Base-by-base conservation (phyloP, 1,140 invertebrate genomes). In the Sycophaga agraensis region DNA sequence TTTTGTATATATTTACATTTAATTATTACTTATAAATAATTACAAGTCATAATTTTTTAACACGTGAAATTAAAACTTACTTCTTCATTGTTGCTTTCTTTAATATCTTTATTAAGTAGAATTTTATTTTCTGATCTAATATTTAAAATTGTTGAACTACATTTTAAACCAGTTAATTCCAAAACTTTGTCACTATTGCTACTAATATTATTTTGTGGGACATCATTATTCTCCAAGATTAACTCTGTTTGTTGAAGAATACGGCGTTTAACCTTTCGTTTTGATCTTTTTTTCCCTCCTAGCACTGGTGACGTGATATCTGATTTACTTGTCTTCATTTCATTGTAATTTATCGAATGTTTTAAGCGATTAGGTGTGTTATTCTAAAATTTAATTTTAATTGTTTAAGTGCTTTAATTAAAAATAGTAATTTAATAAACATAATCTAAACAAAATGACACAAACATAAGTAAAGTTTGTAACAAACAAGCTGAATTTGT, bases 241-340 rank as follows among this genome's bases (percentile, higher is more conserved):
- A 22, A 17, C 16, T 12, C 54, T 24, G 49, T 4, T 50, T 65
- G 43, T 59, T 66, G 68, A n/a, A 75, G 68, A 59, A 77, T 73
- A 49, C 66, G 60, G 17, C 72, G 66, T 56, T 73, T 74, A 0
- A 66, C 60, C 16, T 58, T 40, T 46, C 50, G 39, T 51, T 61
- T 58, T 14, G 28, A 55, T 58, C 58, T 70, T 51, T 63, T 71
- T 8, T 24, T 68, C 0, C 62, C 39, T 31, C 49, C 63, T 19
- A 72, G 53, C 35, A 75, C 37, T 26, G 73, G 75, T 50, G 75
- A 74, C 24, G 24, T 53, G 40, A 26, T 51, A 43, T 63, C 17
- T 12, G 34, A 45, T 45, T 45, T 51, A 5, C 34, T 35, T 6
- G 14, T 2, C n/a, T 55, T 55, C 11, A 17, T 40, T 24, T 50